Evolutionary conservation across 2,797 vertebrate genomes (phyloP), one percentile per base, ranked within the genome.

Genomic region (Micromesistius poutassou): DNA sequence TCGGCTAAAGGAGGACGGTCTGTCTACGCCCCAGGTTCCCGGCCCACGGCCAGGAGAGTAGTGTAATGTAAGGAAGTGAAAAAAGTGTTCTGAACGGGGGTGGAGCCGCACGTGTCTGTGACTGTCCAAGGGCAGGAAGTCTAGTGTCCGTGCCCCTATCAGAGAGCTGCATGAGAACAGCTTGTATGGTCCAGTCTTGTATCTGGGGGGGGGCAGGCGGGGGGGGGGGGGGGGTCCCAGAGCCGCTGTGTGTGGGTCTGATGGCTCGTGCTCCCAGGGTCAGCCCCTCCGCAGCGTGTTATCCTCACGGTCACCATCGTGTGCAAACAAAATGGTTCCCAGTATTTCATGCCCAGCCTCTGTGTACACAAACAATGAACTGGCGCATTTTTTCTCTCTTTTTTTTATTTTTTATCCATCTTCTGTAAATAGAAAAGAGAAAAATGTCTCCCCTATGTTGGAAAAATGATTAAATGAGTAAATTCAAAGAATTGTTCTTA

Each of bases 251-350:
- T 83, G 85, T 88, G 76, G 79, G 73, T 76, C 66, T 38, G 66
- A 75, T 72, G 78, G 74, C 40, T 72, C 73, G 46, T n/a, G 30
- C 66, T 85, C 62, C 83, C 83, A 81, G 83, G 86, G 87, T 86
- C 83, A 74, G 31, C 12, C 55, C 25, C 79, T 36, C 76, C 77
- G 42, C 25, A 30, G 71, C 76, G 31, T 73, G 80, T 62, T 81
- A 38, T 79, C 75, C 73, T 79, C 62, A 30, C 68, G 74, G 74
- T 71, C 81, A 72, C 50, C 75, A 81, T 78, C 55, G 38, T 78
- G 80, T 76, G 80, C 77, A 89, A 90, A 86, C 80, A 81, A 4
- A 88, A 73, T 38, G 80, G 33, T 86, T 87, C 82, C 71, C 79
- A 82, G 80, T 89, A 78, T 82, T 71, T 71, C 85, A 79, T 85